Evolutionary conservation across 2,797 vertebrate species (phyloP), one percentile per base, ranked within the genome.

Genomic region (Buceros bicornis): DNA sequence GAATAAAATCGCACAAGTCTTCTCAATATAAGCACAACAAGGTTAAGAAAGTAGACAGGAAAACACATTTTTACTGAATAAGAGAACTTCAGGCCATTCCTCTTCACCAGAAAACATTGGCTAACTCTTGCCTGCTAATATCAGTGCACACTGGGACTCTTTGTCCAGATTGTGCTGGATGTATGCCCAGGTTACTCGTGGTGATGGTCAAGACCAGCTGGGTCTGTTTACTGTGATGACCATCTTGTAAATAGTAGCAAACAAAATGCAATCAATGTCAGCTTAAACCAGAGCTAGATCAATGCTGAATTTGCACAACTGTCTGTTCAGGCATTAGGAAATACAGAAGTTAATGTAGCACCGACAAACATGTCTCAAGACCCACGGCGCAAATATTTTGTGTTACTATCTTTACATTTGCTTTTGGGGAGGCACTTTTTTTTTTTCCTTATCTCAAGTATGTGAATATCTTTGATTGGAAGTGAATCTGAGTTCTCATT

Each of bases 251-350:
- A 93, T 8, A 86, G 48, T 29, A 83, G 61, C 77, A 64, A 78
- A 82, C 7, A 62, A 81, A 89, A 37, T 40, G 43, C 10, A 81
- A 35, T 64, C 61, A 81, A 48, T 71, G 42, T 29, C 66, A 87
- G 45, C 48, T 93, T 66, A 90, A 92, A 90, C 1, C 7, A 2
- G n/a, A 93, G 40, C 43, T 83, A 54, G 86, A 77, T 83, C 48
- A 83, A 89, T 86, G 72, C 24, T 9, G 29, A 61, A 82, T 90
- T 93, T 83, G 40, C 72, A 90, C 87, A 95, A 66, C 37, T 29
- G 43, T 24, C 76, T 92, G 17, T 40, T 89, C 88, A 92, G 82
- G 8, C 51, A 67, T 73, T 86, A 83, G 80, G 69, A 93, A 92
- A 95, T n/a, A 43, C 26, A 70, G 29, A 92, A 73, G 76, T 50